These are phyloP conservation scores for Anastatus disparis DNA, from an alignment of 1,140 invertebrate species.

Conservation along the genomic window DNA sequence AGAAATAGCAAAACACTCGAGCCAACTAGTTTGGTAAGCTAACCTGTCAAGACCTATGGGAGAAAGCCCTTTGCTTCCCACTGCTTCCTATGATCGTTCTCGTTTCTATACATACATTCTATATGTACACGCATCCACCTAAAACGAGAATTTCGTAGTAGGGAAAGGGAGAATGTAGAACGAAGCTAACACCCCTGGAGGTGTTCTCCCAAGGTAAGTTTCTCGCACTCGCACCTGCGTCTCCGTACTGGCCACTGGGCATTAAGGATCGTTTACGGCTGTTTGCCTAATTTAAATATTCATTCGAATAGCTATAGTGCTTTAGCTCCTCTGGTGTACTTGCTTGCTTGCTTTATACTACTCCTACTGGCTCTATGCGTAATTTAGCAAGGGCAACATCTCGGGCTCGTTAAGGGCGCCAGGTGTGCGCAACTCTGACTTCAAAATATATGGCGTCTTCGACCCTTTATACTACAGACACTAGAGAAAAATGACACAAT, in stretches of 20 bases:
- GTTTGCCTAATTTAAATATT: conserved; percentile 44
- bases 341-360: too few species aligned
- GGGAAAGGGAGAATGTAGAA: background rate
- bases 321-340: too few species aligned
- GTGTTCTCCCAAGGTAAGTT: conserved; percentile 10
- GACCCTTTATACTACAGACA: background rate
- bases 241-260: conserved; percentile 23
- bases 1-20: background rate
- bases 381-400: conserved; percentile 32
- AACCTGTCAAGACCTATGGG: background rate
- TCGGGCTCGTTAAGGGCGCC: conserved; percentile 34
- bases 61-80: background rate
- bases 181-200: conserved; percentile 1
- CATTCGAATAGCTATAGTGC: too few species aligned
- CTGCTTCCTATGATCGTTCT: background rate
- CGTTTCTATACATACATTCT: background rate
- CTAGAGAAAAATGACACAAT: conserved; percentile 21
- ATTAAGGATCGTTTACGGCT: conserved; percentile 43
- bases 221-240: conserved; percentile 1
- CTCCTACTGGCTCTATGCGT: conserved; percentile 10
- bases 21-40: background rate
- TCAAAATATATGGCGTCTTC: background rate
- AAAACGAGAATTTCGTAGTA: too few species aligned
- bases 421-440: conserved; percentile 10
- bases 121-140: background rate